These are phyloP conservation scores for Halichoeres trimaculatus DNA, from an alignment of 2,113 vertebrate genomes.

Conservation along the genomic window DNA sequence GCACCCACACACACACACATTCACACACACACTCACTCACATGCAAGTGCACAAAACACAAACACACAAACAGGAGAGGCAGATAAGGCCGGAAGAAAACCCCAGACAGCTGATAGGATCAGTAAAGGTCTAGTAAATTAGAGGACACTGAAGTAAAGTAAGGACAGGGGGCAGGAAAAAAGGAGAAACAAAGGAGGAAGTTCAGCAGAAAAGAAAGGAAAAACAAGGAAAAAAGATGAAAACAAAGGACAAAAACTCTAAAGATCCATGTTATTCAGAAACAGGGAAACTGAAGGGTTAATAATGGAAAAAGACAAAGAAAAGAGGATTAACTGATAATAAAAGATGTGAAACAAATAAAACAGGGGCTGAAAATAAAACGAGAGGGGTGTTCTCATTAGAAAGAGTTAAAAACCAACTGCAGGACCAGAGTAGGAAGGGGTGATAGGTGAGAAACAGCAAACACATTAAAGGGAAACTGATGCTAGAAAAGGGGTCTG, in stretches of 20 bases:
- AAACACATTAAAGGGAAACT: too few species aligned
- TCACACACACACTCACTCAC: constrained; percentile 5
- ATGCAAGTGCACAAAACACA: neutral
- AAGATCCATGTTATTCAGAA: too few species aligned
- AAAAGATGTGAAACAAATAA: neutral
- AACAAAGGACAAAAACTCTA: neutral
- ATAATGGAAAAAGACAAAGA: too few species aligned
- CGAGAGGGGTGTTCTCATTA: too few species aligned
- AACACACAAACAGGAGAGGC: constrained; percentile 1
- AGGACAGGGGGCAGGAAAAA: constrained; percentile 20
- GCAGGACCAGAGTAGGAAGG: neutral
- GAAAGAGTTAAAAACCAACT: too few species aligned
- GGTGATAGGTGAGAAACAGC: neutral
- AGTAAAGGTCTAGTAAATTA: constrained; percentile 47
- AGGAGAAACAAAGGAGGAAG: neutral
- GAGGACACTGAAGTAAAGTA: constrained; percentile 21
- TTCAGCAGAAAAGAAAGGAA: neutral
- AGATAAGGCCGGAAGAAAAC: constrained; percentile 63
- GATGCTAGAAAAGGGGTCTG: neutral
- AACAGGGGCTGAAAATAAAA: neutral
- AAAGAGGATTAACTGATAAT: too few species aligned
- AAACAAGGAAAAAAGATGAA: neutral
- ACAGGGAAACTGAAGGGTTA: too few species aligned
- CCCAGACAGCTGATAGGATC: constrained; percentile 48
- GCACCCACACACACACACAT: neutral